Percentiles rank a stretch among this genome's conserved stretches.
phyloP scores from a whole-genome alignment of 2,888 invertebrate genomes.

The Diaprepes abbreviatus region DNA sequence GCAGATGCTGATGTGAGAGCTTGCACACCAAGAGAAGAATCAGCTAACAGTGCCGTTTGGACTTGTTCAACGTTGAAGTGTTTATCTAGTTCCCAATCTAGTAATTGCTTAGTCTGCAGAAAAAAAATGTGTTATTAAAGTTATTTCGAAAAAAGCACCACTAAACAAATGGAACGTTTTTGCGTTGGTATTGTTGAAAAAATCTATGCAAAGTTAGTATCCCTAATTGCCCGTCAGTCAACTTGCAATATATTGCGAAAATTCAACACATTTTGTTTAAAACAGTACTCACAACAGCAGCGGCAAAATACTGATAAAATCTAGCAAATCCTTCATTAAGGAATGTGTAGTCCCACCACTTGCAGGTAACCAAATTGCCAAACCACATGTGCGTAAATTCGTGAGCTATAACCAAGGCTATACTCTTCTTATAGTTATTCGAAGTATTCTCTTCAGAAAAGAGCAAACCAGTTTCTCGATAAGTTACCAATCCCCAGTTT shows the following conservation, averaged over 20 bases:
- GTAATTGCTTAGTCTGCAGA: no score
- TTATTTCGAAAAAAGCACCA: no score
- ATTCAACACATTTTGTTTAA: no score
- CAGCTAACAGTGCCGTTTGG: slow-evolving; percentile 50
- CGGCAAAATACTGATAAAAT: slow-evolving; percentile 78
- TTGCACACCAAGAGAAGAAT: slow-evolving; percentile 37
- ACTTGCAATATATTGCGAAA: no score
- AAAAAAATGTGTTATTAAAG: no score
- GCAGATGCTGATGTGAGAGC: slow-evolving; percentile 72
- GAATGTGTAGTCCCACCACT: slow-evolving; percentile 84
- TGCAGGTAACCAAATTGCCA: slow-evolving; percentile 81
- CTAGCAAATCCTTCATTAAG: slow-evolving; percentile 83
- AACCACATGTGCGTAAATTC: slow-evolving; percentile 90
- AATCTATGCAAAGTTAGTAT: no score
- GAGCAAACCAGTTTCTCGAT: slow-evolving; percentile 77
- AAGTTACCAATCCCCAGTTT: slow-evolving; percentile 91
- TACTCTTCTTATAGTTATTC: slow-evolving; percentile 73
- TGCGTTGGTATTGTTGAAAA: no score
- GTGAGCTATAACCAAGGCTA: slow-evolving; percentile 79
- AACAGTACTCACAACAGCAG: slow-evolving; percentile 50
- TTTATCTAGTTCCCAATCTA: slow-evolving; percentile 52
- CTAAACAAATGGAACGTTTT: no score
- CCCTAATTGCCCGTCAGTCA: no score
- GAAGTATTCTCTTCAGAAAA: slow-evolving; percentile 68
- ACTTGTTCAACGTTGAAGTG: slow-evolving; percentile 53